These are phyloP conservation scores for Turritopsis dohrnii DNA, from an alignment of 30 jellyfish, hydroid and myxozoan genomes.

Conservation along the genomic window DNA sequence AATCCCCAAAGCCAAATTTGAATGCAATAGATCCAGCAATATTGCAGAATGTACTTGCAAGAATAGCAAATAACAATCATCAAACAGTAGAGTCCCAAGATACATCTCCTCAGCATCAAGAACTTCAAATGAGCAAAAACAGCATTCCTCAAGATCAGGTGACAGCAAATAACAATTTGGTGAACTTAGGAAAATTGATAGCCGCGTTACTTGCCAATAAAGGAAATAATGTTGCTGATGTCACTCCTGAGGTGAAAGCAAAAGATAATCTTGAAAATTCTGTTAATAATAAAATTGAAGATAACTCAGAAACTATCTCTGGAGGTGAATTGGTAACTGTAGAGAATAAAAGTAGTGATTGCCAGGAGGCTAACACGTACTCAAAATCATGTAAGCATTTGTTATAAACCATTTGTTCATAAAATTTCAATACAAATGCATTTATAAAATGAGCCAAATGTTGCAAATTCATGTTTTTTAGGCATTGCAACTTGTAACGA, in stretches of 20 bases:
- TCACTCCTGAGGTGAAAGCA: not conserved
- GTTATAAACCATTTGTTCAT: not conserved
- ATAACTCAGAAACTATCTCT: not conserved
- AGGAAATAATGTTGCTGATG: constrained; percentile 4
- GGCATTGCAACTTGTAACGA: not conserved
- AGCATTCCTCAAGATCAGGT: not conserved
- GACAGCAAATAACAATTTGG: not conserved
- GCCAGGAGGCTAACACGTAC: not conserved
- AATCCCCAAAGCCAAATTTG: not conserved
- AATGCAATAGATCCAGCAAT: constrained; percentile 10
- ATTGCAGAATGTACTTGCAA: constrained; percentile 13
- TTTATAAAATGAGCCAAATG: not conserved
- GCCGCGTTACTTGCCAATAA: not conserved
- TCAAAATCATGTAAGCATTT: not conserved
- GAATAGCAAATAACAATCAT: not conserved
- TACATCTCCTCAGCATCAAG: not conserved
- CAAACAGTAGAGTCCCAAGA: not conserved
- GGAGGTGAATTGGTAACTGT: constrained; percentile 11
- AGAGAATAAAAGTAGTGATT: not conserved
- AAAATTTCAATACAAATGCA: no score
- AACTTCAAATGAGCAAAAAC: not conserved
- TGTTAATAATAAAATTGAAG: not conserved
- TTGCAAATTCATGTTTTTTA: not conserved
- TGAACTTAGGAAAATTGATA: not conserved
- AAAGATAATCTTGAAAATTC: not conserved